A percentile compares a stretch with the other conserved stretches of the same genome.
These are phyloP conservation scores for Macrobrachium nipponense DNA, from an alignment of 1,140 invertebrate genomes.

Conservation along the genomic window DNA sequence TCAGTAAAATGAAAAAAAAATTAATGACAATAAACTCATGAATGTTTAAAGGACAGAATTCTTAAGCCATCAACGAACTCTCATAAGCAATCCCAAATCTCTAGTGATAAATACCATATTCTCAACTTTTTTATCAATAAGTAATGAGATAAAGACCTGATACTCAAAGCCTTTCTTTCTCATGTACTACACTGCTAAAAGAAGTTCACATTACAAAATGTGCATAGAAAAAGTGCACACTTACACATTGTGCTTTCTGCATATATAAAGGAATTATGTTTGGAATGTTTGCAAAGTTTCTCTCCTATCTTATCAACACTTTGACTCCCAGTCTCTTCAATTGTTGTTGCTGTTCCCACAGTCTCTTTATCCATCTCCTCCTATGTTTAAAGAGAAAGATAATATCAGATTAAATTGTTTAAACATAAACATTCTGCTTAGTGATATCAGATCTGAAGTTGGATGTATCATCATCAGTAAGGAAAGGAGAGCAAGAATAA, in stretches of 20 bases:
- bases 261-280: slow-evolving; percentile 60
- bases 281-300: slow-evolving; percentile 56
- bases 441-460: neutral
- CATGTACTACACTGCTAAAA: neutral
- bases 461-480: neutral
- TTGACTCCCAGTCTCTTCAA: slow-evolving; percentile 48
- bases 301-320: slow-evolving; percentile 53
- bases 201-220: slow-evolving; percentile 5
- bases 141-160: neutral
- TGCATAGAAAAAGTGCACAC: slow-evolving; percentile 1
- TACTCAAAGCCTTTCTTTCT: neutral
- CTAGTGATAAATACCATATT: neutral
- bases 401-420: neutral
- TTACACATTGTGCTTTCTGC: slow-evolving; percentile 52
- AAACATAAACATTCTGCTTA: neutral
- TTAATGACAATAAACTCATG: too few species aligned
- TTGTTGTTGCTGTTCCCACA: slow-evolving; percentile 49
- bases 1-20: too few species aligned
- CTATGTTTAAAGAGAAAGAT: neutral
- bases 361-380: slow-evolving; percentile 56
- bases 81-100: too few species aligned
- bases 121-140: neutral
- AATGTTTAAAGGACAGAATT: too few species aligned
- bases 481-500: neutral
- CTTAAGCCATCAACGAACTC: too few species aligned